Base-by-base conservation (phyloP, 2,797 vertebrate species). In the Sebastes hubbsi region DNA sequence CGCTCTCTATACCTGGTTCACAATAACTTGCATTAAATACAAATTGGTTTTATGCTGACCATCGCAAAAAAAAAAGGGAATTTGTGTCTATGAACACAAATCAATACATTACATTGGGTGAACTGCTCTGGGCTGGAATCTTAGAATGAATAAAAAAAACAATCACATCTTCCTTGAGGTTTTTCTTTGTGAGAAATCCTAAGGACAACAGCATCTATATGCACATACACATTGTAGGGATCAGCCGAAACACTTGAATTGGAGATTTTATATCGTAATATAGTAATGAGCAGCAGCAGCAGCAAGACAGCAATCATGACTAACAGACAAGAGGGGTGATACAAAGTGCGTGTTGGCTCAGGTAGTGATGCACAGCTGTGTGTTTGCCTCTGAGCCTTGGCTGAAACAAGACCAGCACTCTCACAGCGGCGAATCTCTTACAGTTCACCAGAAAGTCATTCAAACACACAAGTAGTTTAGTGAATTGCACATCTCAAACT, bases 391-490 rank as follows among this genome's bases (percentile, higher is more conserved):
- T 2, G 13, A 49, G 38, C 25, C 27, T 65, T n/a, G 58, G 30
- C 69, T 70, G 34, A 38, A 72, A 64, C 30, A 38, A 58, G 24
- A 5, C 25, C 38, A 38, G 29, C 3, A 4, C 20, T 38, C 54
- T 66, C 1, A 16, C 42, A 62, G 24, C 8, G 18, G 20, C 24
- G 59, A 46, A 60, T 52, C n/a, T 18, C 52, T 75, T 9, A 65
- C 12, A 75, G 67, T 80, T 87, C 75, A 68, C 63, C 32, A 66
- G 27, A 64, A 78, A 78, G 76, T 60, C 32, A 78, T 30, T 52
- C 18, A 88, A 68, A 66, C n/a, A 56, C 10, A 36, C 13, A 73
- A 55, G 32, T 9, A 55, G 20, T 61, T 69, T 72, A 49, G 25
- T 63, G 55, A 61, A 69, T 72, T 0, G 2, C 55, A 62, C 22